Base-by-base conservation (phyloP, 37 sponge, comb jelly and placozoan species). In the Cliona cf. orientalis region DNA sequence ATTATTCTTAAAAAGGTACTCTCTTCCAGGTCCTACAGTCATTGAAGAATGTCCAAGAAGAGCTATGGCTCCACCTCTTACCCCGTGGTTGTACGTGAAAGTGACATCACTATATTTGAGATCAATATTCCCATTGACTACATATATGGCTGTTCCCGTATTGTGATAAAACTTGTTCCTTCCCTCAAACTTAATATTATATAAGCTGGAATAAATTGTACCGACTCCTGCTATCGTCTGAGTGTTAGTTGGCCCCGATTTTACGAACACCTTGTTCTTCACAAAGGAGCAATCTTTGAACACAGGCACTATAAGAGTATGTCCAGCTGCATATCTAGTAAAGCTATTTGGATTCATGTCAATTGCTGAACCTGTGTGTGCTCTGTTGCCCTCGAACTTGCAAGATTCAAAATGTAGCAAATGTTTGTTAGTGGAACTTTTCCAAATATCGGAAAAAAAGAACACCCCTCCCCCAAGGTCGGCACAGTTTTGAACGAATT, bases 41-140 rank as follows among this genome's bases (percentile, higher is more conserved):
- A 83, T 17, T 19, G 58, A 46, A 23, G 84, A 65, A 43, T 36
- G 9, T 22, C 84, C 84, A 2, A 37, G 26, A 28, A 83, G 4
- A n/a, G 66, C 43, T 1, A 83, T 74, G 23, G 84, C 84, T 41
- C 84, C 84, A 23, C 84, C 84, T 4, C 49, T 67, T 0, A 72
- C 14, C 19, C 76, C 84, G 11, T 28, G 74, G 66, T 83, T 83
- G 4, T 44, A 12, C 0, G 67, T 2, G 45, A 83, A 83, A 21
- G 41, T 9, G 66, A 76, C 84, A 29, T 42, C 3, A 6, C 42
- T 37, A 5, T 59, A 42, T 1, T 33, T n/a, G 43, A 81, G 72
- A 63, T 61, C 59, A 25, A 72, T 72, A 19, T 72, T 28, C 5
- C 71, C 65, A 45, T 71, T 72, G 26, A 81, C 65, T 12, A 81